Percentiles rank a stretch among this genome's conserved stretches.
Evolutionary conservation across 2,888 invertebrate genomes (phyloP).

Genomic region (Hydriomena furcata): DNA sequence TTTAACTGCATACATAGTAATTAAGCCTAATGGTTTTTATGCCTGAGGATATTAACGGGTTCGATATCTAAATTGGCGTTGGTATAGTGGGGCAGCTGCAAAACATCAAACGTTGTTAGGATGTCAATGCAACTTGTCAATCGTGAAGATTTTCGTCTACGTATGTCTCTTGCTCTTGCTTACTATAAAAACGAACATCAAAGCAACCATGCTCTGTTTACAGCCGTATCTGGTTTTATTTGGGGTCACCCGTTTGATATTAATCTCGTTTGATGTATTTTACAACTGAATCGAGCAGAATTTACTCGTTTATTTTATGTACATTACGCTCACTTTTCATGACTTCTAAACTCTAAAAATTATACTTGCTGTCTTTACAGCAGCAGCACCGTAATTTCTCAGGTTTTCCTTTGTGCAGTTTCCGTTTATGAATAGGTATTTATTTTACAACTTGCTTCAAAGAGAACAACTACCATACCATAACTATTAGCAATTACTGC

Average conservation of each 20-base stretch:
- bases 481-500: constrained; percentile 10
- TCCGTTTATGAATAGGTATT: constrained; percentile 8
- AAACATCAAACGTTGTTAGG: constrained; percentile 38
- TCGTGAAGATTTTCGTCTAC: constrained; percentile 47
- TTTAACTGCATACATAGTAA: constrained; percentile 2
- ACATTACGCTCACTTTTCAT: constrained; percentile 11
- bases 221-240: constrained; percentile 65
- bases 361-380: constrained; percentile 2
- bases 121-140: constrained; percentile 54
- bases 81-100: constrained; percentile 28
- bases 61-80: constrained; percentile 27
- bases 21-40: constrained; percentile 7
- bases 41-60: constrained; percentile 10
- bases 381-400: constrained; percentile 6
- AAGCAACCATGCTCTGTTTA: constrained; percentile 56
- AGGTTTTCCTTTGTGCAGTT: constrained; percentile 14
- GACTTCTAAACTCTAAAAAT: constrained; percentile 10
- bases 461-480: neutral
- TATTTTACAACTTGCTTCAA: constrained; percentile 9
- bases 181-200: constrained; percentile 64
- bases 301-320: constrained; percentile 24
- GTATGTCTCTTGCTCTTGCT: constrained; percentile 40
- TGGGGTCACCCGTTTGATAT: constrained; percentile 68
- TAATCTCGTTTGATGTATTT: constrained; percentile 70
- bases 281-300: constrained; percentile 47